These are phyloP conservation scores for Lethrus apterus DNA, from an alignment of 1,140 invertebrate genomes.

Conservation along the genomic window DNA sequence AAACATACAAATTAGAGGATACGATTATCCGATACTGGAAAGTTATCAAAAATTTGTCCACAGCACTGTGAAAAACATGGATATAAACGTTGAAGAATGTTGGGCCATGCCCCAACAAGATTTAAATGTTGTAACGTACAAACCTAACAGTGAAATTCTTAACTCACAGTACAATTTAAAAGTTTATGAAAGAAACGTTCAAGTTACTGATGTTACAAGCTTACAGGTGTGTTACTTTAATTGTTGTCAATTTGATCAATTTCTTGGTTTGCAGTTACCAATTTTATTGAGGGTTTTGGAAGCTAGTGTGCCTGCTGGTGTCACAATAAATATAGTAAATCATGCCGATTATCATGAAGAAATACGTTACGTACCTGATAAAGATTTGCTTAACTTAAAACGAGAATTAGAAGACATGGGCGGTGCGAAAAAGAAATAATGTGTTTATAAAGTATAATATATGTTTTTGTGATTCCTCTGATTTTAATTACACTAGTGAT, in stretches of 20 bases:
- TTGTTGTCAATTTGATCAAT: neutral
- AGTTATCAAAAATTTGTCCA: slow-evolving; percentile 71
- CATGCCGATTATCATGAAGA: slow-evolving; percentile 53
- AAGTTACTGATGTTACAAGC: slow-evolving; percentile 45
- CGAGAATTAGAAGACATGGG: slow-evolving; percentile 56
- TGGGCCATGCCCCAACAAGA: slow-evolving; percentile 66
- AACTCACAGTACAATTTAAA: slow-evolving; percentile 65
- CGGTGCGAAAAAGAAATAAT: slow-evolving; percentile 43
- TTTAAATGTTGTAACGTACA: slow-evolving; percentile 59
- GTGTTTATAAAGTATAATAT: too few species aligned
- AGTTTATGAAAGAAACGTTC: slow-evolving; percentile 70
- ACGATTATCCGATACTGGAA: slow-evolving; percentile 75
- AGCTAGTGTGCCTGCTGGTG: slow-evolving; percentile 65
- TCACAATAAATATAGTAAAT: slow-evolving; percentile 56
- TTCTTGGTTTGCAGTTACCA: slow-evolving; percentile 40
- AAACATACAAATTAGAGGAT: slow-evolving; percentile 73
- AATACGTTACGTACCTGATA: slow-evolving; percentile 70
- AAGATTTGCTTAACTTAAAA: slow-evolving; percentile 65
- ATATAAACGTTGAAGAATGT: slow-evolving; percentile 67
- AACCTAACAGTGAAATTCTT: slow-evolving; percentile 56
- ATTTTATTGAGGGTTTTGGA: slow-evolving; percentile 65
- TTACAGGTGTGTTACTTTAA: slow-evolving; percentile 22
- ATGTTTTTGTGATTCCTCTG: too few species aligned
- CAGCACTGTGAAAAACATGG: slow-evolving; percentile 61
- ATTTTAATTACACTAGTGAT: too few species aligned